phyloP scores from a whole-genome alignment of 2,797 vertebrate species.

The Hapalemur alaotrensis region DNA sequence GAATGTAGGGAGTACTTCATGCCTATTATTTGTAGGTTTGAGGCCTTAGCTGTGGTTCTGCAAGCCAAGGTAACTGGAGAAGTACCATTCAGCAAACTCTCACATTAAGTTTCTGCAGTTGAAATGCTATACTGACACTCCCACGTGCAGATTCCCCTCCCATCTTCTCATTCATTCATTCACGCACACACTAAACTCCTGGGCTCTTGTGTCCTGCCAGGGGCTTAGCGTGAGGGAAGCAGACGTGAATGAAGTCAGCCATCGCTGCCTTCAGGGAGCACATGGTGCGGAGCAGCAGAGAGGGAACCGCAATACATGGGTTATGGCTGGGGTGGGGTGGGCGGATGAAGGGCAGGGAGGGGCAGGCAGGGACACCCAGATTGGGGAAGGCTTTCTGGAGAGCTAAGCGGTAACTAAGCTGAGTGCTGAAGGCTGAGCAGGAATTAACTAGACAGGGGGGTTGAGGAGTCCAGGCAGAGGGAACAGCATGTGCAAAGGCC shows the following conservation, averaged over 20 bases:
- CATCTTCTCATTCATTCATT: neutral
- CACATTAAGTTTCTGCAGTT: neutral
- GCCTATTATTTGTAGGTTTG: neutral
- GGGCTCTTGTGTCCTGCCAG: neutral
- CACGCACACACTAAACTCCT: neutral
- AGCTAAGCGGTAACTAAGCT: neutral
- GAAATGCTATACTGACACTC: neutral
- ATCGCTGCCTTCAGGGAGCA: neutral
- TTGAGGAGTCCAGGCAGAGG: neutral
- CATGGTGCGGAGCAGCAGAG: too few relatives aligned
- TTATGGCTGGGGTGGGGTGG: neutral
- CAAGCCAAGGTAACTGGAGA: neutral
- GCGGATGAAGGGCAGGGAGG: neutral
- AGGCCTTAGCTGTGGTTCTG: neutral
- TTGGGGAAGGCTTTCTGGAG: neutral
- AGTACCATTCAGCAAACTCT: neutral
- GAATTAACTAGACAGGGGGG: neutral
- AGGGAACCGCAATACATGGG: neutral
- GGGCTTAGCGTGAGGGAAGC: neutral
- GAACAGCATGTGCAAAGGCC: neutral
- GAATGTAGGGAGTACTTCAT: neutral
- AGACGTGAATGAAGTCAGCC: neutral
- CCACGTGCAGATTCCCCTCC: neutral
- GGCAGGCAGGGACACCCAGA: neutral
- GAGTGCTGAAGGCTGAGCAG: neutral